Percentiles rank a stretch among this genome's conserved stretches.
These are phyloP conservation scores for Liposcelis brunnea DNA, from an alignment of 2,888 invertebrate genomes.

Conservation along the genomic window DNA sequence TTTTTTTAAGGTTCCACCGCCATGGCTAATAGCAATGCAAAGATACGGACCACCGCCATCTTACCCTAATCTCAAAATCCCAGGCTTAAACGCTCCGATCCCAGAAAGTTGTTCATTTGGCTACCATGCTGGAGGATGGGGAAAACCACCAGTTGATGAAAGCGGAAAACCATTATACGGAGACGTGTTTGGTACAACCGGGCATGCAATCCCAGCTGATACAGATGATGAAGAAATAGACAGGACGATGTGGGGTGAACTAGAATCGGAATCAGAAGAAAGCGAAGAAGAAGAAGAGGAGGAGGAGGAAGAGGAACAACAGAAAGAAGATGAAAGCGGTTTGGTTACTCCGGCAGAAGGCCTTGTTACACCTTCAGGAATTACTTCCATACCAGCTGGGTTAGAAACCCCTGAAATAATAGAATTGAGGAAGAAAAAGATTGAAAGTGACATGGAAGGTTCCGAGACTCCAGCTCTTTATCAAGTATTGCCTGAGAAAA, in stretches of 20 bases:
- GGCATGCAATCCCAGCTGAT: slow-evolving; percentile 29
- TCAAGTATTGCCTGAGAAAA: slow-evolving; percentile 88
- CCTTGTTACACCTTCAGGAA: slow-evolving; percentile 85
- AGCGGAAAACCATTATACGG: slow-evolving; percentile 95
- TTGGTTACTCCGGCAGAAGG: slow-evolving; percentile 87
- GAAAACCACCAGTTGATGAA: slow-evolving; percentile 98
- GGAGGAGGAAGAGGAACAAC: slow-evolving; percentile 37
- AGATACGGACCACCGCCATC: slow-evolving; percentile 98
- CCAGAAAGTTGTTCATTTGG: slow-evolving; percentile 96
- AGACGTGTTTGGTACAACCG: slow-evolving; percentile 80
- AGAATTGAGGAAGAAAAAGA: slow-evolving; percentile 90
- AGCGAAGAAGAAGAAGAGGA: slow-evolving; percentile 48
- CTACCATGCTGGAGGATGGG: slow-evolving; percentile 99
- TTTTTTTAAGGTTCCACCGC: slow-evolving; percentile 49
- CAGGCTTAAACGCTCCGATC: slow-evolving; percentile 94
- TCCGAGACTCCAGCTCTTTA: slow-evolving; percentile 88
- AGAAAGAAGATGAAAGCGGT: slow-evolving; percentile 60
- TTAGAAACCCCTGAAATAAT: slow-evolving; percentile 98
- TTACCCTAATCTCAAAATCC: slow-evolving; percentile 95
- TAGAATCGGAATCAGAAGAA: slow-evolving; percentile 79
- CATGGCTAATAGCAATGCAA: slow-evolving; percentile 95
- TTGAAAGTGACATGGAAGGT: slow-evolving; percentile 93
- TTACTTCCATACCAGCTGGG: slow-evolving; percentile 78
- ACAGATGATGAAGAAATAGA: slow-evolving; percentile 79
- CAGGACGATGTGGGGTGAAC: slow-evolving; percentile 89